Evolutionary conservation across 2,113 vertebrate species (phyloP).

Genomic region (Oophaga pumilio): DNA sequence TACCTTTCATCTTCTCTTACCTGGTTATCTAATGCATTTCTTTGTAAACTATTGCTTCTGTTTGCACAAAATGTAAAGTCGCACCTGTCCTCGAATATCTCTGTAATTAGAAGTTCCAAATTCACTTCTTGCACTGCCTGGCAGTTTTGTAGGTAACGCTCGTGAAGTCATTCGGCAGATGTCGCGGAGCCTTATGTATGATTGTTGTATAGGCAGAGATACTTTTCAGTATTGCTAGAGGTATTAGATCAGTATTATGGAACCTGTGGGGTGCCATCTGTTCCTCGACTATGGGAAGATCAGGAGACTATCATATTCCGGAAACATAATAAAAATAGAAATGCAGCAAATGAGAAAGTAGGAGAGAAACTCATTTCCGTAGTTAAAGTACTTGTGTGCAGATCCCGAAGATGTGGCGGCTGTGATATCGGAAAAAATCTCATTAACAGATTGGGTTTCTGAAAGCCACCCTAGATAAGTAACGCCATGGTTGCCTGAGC

Average conservation of each 20-base stretch:
- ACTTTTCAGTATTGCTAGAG: slow-evolving; percentile 14
- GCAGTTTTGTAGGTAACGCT: neutral
- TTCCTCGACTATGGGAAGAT: neutral
- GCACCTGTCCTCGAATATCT: slow-evolving; percentile 5
- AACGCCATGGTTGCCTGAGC: neutral
- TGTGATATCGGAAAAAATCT: neutral
- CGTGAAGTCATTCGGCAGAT: neutral
- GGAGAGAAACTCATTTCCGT: neutral
- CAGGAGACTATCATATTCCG: neutral
- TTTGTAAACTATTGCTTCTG: neutral
- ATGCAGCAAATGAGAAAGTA: neutral
- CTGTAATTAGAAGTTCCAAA: neutral
- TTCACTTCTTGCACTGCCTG: neutral
- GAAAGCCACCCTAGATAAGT: neutral
- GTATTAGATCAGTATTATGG: slow-evolving; percentile 27
- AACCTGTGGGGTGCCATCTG: slow-evolving; percentile 17
- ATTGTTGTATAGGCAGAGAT: neutral
- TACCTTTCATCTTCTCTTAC: neutral
- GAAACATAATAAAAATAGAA: neutral
- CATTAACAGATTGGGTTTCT: neutral
- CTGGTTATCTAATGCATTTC: neutral
- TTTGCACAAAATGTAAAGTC: neutral
- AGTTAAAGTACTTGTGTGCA: neutral
- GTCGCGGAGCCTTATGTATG: slow-evolving; percentile 1
- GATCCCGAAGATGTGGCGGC: neutral